Evolutionary conservation across 2,797 vertebrate species (phyloP).

Genomic region (Gastrophryne carolinensis): DNA sequence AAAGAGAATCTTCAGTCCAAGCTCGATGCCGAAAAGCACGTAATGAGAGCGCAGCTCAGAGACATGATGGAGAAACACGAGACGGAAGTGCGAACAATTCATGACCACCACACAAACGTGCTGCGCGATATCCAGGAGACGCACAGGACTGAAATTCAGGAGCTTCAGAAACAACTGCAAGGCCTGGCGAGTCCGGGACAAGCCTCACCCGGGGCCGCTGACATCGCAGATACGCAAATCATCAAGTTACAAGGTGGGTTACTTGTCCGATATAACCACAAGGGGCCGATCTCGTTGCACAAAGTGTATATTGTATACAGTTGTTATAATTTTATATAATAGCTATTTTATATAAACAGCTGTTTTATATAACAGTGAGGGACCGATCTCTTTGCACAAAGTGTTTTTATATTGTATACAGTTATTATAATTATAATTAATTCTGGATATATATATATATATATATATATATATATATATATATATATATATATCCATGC

Average conservation of each 20-base stretch:
- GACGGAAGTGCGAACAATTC: conserved; percentile 69
- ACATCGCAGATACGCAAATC: conserved; percentile 53
- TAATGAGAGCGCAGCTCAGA: conserved; percentile 85
- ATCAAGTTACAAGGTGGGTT: conserved; percentile 28
- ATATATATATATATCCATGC: no score
- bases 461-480: no score
- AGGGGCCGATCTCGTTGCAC: no score
- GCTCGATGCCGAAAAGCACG: conserved; percentile 88
- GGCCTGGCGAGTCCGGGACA: conserved; percentile 24
- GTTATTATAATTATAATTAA: no score
- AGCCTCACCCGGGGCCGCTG: conserved; percentile 15
- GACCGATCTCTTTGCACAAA: no score
- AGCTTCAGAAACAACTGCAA: conserved; percentile 71
- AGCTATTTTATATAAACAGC: no score
- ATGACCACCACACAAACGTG: conserved; percentile 61
- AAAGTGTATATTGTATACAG: no score
- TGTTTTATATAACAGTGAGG: no score
- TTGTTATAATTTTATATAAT: no score
- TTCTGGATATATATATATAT: no score
- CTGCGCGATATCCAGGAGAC: conserved; percentile 63
- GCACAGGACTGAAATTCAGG: conserved; percentile 71
- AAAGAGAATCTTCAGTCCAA: conserved; percentile 84
- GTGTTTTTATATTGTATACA: no score
- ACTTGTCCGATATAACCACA: not conserved
- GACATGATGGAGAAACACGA: conserved; percentile 89